Base-by-base conservation (phyloP, 2,888 invertebrate genomes). In the Allolobophora icterica region DNA sequence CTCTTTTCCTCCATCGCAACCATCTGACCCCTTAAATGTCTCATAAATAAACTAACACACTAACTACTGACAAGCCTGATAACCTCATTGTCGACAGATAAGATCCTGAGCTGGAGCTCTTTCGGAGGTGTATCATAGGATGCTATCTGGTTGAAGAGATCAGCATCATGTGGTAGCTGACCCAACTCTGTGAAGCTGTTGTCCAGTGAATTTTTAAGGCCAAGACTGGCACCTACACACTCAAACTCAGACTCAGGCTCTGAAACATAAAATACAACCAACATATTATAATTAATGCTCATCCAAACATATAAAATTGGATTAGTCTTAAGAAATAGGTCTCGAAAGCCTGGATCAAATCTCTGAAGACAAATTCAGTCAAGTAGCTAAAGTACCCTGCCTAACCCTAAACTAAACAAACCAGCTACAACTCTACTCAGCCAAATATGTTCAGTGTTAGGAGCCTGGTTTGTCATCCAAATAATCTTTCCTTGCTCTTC, bases 21-120 rank as follows among this genome's bases (percentile, higher is more conserved):
- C 71, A 71, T n/a, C 30, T 71, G 5, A 30, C 71, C 71, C 45
- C 71, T 71, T n/a, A n/a, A 71, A 71, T 71, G 71, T 71, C 24
- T 24, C 52, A 71, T 30, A n/a, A n/a, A 71, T n/a, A n/a, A 71
- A 30, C n/a, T 8, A 30, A 71, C 71, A 71, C 8, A 71, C 71
- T n/a, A 30, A 71, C 19, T 21, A 24, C 24, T n/a, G n/a, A 71
- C 30, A 71, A 71, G 71, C 30, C n/a, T 71, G 71, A 71, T 71
- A 71, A 71, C 71, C 71, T 71, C 71, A 8, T n/a, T 71, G 71
- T 71, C 52, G 8, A 52, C 24, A 52, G 24, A n/a, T 6, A 71
- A n/a, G 52, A 52, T 52, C n/a, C 71, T n/a, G 71, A 71, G 71
- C n/a, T 71, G 71, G 71, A 71, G 71, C n/a, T 71, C 71, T n/a